phyloP scores from a whole-genome alignment of 53 echinoderm and acorn worm species.

The Antedon mediterranea region DNA sequence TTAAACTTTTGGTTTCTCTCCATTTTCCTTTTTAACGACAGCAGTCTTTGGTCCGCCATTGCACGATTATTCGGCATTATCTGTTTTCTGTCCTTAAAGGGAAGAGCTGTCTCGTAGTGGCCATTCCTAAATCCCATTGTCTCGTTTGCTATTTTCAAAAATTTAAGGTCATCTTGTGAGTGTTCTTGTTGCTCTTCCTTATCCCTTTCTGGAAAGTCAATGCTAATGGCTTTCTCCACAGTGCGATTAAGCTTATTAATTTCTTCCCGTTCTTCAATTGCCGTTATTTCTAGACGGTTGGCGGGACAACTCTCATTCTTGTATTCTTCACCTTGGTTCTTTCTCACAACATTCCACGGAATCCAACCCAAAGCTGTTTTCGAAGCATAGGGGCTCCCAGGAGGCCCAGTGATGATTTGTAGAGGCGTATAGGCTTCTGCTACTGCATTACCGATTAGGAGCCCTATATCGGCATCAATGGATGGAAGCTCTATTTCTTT shows the following conservation, averaged over 20 bases:
- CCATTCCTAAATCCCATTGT: neutral
- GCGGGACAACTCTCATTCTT: neutral
- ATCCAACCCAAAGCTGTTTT: slow-evolving; percentile 30
- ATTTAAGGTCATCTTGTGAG: neutral
- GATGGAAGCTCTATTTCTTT: slow-evolving; percentile 8
- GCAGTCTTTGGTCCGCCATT: slow-evolving; percentile 6
- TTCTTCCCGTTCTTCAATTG: neutral
- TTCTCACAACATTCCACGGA: slow-evolving; percentile 9
- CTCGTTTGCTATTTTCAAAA: neutral
- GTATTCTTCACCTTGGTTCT: neutral
- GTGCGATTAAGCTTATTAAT: no score
- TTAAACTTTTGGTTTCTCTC: neutral
- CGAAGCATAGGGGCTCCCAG: slow-evolving; percentile 21
- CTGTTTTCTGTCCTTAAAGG: neutral
- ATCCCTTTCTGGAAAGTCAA: neutral
- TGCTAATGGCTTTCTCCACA: neutral
- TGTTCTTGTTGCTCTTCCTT: neutral
- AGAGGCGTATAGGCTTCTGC: slow-evolving; percentile 26
- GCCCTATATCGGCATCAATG: slow-evolving; percentile 24
- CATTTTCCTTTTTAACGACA: neutral
- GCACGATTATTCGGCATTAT: neutral
- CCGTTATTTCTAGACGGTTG: neutral
- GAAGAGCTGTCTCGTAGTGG: neutral
- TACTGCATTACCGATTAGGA: slow-evolving; percentile 25
- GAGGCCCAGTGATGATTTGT: slow-evolving; percentile 23